A percentile compares a stretch with the other conserved stretches of the same genome.
These are phyloP conservation scores for Ephialtes manifestator DNA, from an alignment of 2,888 invertebrate species.

Conservation along the genomic window DNA sequence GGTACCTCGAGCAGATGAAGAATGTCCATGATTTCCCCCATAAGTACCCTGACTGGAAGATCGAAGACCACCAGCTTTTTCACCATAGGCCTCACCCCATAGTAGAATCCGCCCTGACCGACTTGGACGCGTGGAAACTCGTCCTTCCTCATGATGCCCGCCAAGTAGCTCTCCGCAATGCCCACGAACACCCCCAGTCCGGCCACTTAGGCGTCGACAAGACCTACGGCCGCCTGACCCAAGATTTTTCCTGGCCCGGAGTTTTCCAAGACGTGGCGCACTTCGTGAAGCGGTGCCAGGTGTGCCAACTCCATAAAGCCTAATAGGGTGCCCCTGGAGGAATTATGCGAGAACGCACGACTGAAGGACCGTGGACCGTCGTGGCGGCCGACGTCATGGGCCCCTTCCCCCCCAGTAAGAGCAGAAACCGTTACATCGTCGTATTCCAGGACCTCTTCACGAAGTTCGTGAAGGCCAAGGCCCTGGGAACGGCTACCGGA, in stretches of 20 bases:
- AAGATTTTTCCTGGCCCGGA: slow-evolving; percentile 72
- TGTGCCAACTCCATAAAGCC: slow-evolving; percentile 72
- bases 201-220: slow-evolving; percentile 73
- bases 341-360: slow-evolving; percentile 29
- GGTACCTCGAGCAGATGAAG: too few relatives aligned
- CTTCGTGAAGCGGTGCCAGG: slow-evolving; percentile 72
- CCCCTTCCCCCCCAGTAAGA: background rate
- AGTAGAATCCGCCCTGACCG: too few relatives aligned
- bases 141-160: too few relatives aligned
- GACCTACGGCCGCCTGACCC: slow-evolving; percentile 58
- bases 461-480: slow-evolving; percentile 52
- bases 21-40: too few relatives aligned
- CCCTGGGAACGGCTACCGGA: slow-evolving; percentile 12
- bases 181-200: slow-evolving; percentile 72
- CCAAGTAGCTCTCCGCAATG: slow-evolving; percentile 51
- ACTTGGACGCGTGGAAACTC: too few relatives aligned
- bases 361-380: slow-evolving; percentile 40
- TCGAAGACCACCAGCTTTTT: slow-evolving; percentile 34
- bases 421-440: slow-evolving; percentile 56
- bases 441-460: slow-evolving; percentile 70
- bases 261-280: slow-evolving; percentile 65
- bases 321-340: slow-evolving; percentile 61
- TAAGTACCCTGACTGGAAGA: slow-evolving; percentile 47
- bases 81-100: too few relatives aligned
- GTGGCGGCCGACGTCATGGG: slow-evolving; percentile 69